Conservation (phyloP, 1,140 invertebrate genomes). For the Polyergus mexicanus region DNA sequence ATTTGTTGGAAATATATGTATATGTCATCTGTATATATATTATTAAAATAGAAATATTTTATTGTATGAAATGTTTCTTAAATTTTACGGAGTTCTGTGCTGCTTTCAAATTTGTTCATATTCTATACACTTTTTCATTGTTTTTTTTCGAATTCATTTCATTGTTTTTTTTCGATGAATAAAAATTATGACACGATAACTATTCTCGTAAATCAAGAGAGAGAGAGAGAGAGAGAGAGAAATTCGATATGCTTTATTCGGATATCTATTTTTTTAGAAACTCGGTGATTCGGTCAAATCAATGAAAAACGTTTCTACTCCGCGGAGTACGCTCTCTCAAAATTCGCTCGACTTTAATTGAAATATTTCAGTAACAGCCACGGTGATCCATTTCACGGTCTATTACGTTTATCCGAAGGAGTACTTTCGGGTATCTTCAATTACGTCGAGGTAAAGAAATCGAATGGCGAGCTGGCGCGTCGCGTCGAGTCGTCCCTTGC, state of each 20-base stretch:
- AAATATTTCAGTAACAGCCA: constrained; percentile 57
- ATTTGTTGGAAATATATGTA: neutral
- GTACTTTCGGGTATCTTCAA: constrained; percentile 63
- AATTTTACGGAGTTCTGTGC: neutral
- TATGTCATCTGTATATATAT: neutral
- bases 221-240: neutral
- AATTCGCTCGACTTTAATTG: constrained; percentile 54
- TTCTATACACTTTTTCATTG: neutral
- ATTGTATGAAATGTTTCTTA: neutral
- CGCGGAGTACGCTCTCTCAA: constrained; percentile 25
- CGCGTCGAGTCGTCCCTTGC: constrained; percentile 41
- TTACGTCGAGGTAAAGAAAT: constrained; percentile 61
- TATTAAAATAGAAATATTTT: neutral
- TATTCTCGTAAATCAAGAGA: neutral
- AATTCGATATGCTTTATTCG: neutral
- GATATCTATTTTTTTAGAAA: constrained; percentile 27
- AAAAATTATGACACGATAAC: constrained; percentile 23
- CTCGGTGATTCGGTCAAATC: constrained; percentile 17
- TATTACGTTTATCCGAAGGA: constrained; percentile 60
- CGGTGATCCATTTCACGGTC: constrained; percentile 51
- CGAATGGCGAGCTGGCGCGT: constrained; percentile 53
- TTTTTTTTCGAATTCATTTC: neutral
- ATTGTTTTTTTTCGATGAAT: neutral
- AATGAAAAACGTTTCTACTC: constrained; percentile 28
- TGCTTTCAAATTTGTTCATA: too few relatives aligned